Evolutionary conservation across 2,888 invertebrate genomes (phyloP).

Genomic region (Catocala sponsa): DNA sequence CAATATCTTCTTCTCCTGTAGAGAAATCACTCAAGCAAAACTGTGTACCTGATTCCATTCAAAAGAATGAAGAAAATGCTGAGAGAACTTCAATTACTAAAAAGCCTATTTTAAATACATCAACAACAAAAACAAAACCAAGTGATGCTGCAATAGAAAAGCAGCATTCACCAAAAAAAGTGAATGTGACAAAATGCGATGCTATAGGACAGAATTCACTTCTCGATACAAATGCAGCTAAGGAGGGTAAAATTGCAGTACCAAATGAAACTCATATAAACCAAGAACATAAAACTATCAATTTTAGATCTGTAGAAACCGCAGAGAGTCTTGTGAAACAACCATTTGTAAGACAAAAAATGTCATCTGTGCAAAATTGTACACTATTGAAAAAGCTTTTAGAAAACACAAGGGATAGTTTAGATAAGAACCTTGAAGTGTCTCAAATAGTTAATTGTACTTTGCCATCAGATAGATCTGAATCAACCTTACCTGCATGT

Average conservation of each 20-base stretch:
- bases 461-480: constrained; percentile 52
- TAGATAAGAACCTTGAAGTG: constrained; percentile 60
- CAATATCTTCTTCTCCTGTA: constrained; percentile 16
- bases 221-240: constrained; percentile 28
- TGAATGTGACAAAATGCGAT: constrained; percentile 19
- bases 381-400: constrained; percentile 80
- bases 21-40: constrained; percentile 48
- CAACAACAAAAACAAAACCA: constrained; percentile 5
- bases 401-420: constrained; percentile 73
- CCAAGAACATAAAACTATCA: constrained; percentile 33
- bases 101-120: constrained; percentile 13
- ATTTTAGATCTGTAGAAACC: constrained; percentile 29
- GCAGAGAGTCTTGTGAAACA: constrained; percentile 44
- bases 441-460: constrained; percentile 56
- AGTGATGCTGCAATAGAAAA: constrained; percentile 28
- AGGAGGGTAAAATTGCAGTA: constrained; percentile 25
- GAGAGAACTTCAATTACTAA: constrained; percentile 27
- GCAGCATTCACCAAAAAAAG: constrained; percentile 15
- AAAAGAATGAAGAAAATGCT: constrained; percentile 27
- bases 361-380: constrained; percentile 72
- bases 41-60: constrained; percentile 46
- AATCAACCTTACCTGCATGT: constrained; percentile 30
- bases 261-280: constrained; percentile 26
- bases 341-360: constrained; percentile 54
- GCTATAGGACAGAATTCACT: constrained; percentile 15